Evolutionary conservation across 2,888 invertebrate genomes (phyloP), one percentile per base, ranked within the genome.

Genomic region (Timandra comae): DNA sequence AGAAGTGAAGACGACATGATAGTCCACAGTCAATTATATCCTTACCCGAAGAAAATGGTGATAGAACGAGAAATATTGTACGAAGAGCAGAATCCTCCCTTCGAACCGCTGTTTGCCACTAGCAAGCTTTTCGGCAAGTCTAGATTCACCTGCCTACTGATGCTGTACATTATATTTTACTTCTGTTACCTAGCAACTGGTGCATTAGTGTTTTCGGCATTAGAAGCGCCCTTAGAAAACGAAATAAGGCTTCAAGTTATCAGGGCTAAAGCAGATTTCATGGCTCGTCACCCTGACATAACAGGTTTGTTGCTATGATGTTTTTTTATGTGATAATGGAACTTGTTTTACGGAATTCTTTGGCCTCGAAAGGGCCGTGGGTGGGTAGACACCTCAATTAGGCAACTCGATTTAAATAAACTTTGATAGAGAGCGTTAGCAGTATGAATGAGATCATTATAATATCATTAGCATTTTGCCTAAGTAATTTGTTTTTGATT

Each of bases 181-280:
- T 43, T 87, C 3, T 64, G 85, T 25, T 93, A 90, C 66, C 67
- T 93, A 57, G 75, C 88, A 10, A 74, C 89, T 33, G 93, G 93
- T 0, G 91, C 91, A 0, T 50, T 89, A 38, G 86, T 91, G 30
- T 93, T 93, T 65, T 87, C 88, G 21, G 76, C 87, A 7, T 66
- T 93, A 41, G 94, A 94, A 67, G 79, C 87, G 0, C 91, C 91
- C 0, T 51, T 85, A 38, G 92, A 93, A 60, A 75, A 86, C 31
- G 77, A 86, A 25, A 74, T 88, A 19, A 77, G 87, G 24, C 54
- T 80, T 16, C 76, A 82, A 22, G 68, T 91, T 9, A 75, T 86
- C 19, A 66, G 77, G 7, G 79, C 86, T 3, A 87, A 89, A 43
- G 74, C 79, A 27, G 77, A 79, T 22, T 93, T 93, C 59, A 61